Conservation (phyloP, 2,888 invertebrate species). For the Cantharis rustica region DNA sequence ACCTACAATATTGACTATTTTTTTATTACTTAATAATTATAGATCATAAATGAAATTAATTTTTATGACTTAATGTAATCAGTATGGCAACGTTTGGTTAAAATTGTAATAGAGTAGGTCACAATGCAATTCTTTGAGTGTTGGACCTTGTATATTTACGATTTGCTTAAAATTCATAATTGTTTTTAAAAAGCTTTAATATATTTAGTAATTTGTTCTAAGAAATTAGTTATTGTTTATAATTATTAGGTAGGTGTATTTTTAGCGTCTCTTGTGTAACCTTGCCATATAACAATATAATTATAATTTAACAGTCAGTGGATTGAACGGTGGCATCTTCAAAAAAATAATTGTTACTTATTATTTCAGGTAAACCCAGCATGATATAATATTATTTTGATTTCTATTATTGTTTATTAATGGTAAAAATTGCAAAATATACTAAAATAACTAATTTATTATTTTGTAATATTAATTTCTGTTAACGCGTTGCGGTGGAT, state of each 20-base stretch:
- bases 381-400: neutral
- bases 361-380: neutral
- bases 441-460: neutral
- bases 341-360: neutral
- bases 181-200: neutral
- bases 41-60: neutral
- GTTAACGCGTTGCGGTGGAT: conserved; percentile 16
- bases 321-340: neutral
- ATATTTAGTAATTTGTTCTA: neutral
- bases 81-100: neutral
- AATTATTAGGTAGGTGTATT: neutral
- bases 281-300: neutral
- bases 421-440: neutral
- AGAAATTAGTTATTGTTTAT: conserved; percentile 1
- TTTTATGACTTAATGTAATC: neutral
- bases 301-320: neutral
- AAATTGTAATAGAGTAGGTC: neutral
- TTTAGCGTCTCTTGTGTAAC: neutral
- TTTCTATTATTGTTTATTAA: neutral
- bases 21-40: neutral
- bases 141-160: neutral
- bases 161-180: neutral
- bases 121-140: neutral
- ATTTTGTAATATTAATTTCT: conserved; percentile 14
- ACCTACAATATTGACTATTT: neutral